Evolutionary conservation across 2,113 vertebrate genomes (phyloP).

Genomic region (Ceuthmochares aereus): DNA sequence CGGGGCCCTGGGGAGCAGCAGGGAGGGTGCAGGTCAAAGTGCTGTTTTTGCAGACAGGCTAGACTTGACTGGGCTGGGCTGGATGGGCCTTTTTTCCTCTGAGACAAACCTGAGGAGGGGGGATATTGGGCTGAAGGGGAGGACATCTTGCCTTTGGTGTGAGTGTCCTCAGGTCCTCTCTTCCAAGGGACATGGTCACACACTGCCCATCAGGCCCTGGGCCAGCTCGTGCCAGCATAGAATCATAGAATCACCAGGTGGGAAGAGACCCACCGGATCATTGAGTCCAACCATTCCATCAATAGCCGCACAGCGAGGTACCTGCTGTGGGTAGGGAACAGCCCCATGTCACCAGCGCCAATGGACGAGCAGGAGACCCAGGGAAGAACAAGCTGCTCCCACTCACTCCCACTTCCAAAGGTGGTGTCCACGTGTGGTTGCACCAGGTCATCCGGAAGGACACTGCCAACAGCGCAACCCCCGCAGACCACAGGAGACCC

Average conservation of each 20-base stretch:
- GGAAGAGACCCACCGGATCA: no score
- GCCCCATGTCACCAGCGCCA: not conserved
- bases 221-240: not conserved
- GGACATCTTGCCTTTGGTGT: not conserved
- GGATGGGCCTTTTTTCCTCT: not conserved
- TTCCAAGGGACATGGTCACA: not conserved
- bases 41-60: not conserved
- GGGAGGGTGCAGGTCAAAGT: slow-evolving; percentile 2
- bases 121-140: not conserved
- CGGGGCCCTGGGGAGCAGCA: rapidly evolving
- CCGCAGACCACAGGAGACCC: not conserved
- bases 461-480: rapidly evolving
- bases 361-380: rapidly evolving
- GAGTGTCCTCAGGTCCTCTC: not conserved
- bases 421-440: rapidly evolving
- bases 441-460: not conserved
- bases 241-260: no score
- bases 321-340: not conserved
- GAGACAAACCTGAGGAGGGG: not conserved
- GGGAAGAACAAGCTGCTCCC: not conserved
- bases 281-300: no score
- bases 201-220: not conserved
- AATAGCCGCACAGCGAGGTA: rapidly evolving
- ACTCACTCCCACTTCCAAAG: rapidly evolving
- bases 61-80: not conserved